A percentile compares a stretch with the other conserved stretches of the same genome.
Conservation (phyloP, 2,888 invertebrate genomes). For the Hofmannophila pseudospretella region DNA sequence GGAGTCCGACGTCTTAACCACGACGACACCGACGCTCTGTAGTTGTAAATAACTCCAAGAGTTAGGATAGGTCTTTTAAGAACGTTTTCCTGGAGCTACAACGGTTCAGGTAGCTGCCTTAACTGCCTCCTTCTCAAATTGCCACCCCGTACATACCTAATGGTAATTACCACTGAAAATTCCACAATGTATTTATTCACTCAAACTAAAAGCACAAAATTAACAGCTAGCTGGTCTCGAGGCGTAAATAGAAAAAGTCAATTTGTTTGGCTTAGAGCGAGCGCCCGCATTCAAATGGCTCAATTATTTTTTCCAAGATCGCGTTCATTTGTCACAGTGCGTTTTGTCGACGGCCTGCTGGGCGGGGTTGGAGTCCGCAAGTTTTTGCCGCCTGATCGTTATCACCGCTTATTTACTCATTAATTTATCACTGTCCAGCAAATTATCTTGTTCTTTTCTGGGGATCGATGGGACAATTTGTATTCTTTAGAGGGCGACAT, state of each 20-base stretch:
- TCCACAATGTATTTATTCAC: no score
- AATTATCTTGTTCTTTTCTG: constrained; percentile 47
- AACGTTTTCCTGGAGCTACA: no score
- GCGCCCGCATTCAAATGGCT: constrained; percentile 50
- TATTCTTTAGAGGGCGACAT: constrained; percentile 17
- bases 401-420: constrained; percentile 67
- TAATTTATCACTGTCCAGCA: constrained; percentile 66
- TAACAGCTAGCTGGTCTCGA: not conserved
- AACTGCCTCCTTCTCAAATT: no score
- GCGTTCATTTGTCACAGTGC: constrained; percentile 53
- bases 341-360: constrained; percentile 23
- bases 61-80: no score
- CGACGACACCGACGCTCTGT: no score
- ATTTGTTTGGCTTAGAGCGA: constrained; percentile 50
- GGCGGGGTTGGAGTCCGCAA: constrained; percentile 25
- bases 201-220: not conserved
- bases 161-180: no score
- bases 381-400: constrained; percentile 56
- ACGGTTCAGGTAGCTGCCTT: no score
- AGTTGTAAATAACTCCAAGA: no score
- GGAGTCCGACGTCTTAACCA: no score
- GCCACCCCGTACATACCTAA: no score
- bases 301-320: constrained; percentile 52
- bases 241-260: constrained; percentile 35
- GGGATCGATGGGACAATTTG: constrained; percentile 32